Base-by-base conservation (phyloP, 35 echinoderm and acorn worm genomes). In the Ophiothrix spiculata region DNA sequence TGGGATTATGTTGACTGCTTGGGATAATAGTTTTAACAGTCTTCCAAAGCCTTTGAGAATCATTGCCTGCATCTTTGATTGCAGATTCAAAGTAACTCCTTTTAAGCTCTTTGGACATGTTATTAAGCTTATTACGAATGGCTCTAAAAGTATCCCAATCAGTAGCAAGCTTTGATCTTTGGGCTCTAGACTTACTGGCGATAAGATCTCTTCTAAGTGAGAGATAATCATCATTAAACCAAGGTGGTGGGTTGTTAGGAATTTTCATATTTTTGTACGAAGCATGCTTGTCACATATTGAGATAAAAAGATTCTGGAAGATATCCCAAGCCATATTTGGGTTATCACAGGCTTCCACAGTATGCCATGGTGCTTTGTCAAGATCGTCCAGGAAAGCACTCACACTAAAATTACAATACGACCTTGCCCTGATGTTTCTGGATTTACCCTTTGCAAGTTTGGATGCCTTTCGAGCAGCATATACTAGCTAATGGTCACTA, bases 171-270 rank as follows among this genome's bases (percentile, higher is more conserved):
- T 4, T 3, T 4, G 34, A 37, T 16, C n/a, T n/a, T 78, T 78
- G 2, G 14, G 76, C 34, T 3, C 76, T 11, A 16, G 38, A 78
- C 36, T n/a, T 78, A 15, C 11, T 1, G 4, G 29, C 4, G 4
- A 69, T 2, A 6, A 69, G 60, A 10, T 78, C 76, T 37, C 11
- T 37, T 34, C 76, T 33, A 15, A 11, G 36, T 39, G 38, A 11
- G 36, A 78, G 76, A n/a, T 78, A 78, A 16, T 34, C 76, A 69
- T 78, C 76, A 39, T 35, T 78, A 39, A 78, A 34, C 76, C 76
- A 78, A 4, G 17, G 2, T 1, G 76, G 76, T 11, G 33, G 15
- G 12, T 78, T 36, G 32, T 78, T 39, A 37, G 76, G 33, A 1
- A 39, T 39, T 78, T 39, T 78, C 4, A 78, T 16, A 15, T 25